These are phyloP conservation scores for Lampropteryx suffumata DNA, from an alignment of 2,888 invertebrate species.

Conservation along the genomic window DNA sequence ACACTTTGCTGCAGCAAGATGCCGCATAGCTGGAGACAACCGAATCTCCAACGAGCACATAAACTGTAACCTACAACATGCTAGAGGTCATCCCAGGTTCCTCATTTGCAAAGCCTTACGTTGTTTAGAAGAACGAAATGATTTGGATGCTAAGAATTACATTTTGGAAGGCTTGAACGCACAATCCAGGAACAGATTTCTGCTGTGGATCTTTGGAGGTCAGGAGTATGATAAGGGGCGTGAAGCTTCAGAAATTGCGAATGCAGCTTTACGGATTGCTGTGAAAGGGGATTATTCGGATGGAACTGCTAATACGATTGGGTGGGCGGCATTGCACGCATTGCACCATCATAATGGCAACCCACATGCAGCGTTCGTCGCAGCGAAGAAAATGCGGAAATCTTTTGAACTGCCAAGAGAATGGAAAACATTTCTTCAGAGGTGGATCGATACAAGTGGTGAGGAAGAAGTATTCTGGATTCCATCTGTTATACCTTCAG, in stretches of 20 bases:
- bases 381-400: constrained; percentile 69
- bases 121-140: constrained; percentile 57
- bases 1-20: constrained; percentile 54
- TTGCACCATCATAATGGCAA: constrained; percentile 56
- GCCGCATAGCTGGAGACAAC: constrained; percentile 57
- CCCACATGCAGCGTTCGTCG: constrained; percentile 57
- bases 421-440: constrained; percentile 59
- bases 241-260: constrained; percentile 44
- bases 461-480: constrained; percentile 70
- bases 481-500: constrained; percentile 47
- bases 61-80: constrained; percentile 46
- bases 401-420: constrained; percentile 56
- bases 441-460: constrained; percentile 65
- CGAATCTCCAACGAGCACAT: constrained; percentile 55
- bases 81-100: constrained; percentile 52
- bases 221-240: constrained; percentile 57
- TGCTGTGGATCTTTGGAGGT: constrained; percentile 67
- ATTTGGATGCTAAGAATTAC: constrained; percentile 53
- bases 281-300: constrained; percentile 66
- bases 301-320: constrained; percentile 65
- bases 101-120: constrained; percentile 59
- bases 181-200: constrained; percentile 59
- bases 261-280: constrained; percentile 66
- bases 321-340: constrained; percentile 71
- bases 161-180: constrained; percentile 52